Percentiles rank a stretch among this genome's conserved stretches.
These are phyloP conservation scores for Enteromius anoplus DNA, from an alignment of 2,797 vertebrate species.

Conservation along the genomic window DNA sequence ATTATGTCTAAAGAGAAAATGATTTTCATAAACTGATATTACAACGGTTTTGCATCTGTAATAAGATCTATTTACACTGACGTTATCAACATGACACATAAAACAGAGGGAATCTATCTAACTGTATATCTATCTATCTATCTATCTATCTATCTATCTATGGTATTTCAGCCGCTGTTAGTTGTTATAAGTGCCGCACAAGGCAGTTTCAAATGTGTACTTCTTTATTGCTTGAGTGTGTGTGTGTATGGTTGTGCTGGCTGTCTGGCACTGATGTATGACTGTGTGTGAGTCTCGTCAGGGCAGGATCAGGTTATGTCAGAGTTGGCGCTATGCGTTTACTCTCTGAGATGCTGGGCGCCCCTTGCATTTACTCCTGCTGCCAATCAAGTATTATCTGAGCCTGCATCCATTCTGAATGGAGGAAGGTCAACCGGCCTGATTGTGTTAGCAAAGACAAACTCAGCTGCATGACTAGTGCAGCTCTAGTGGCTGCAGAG, in stretches of 20 bases:
- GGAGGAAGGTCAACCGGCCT: constrained; percentile 73
- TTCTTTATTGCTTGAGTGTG: constrained; percentile 27
- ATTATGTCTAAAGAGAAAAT: constrained; percentile 66
- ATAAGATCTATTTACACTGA: neutral
- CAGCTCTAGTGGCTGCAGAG: constrained; percentile 7
- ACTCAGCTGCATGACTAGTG: constrained; percentile 39
- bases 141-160: neutral
- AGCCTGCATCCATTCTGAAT: constrained; percentile 67
- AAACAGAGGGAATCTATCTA: neutral
- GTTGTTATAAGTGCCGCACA: neutral
- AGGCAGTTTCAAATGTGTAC: neutral
- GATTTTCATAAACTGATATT: constrained; percentile 65
- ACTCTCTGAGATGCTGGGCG: constrained; percentile 70
- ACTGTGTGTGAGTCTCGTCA: constrained; percentile 74
- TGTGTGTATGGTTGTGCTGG: constrained; percentile 65
- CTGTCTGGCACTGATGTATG: constrained; percentile 84
- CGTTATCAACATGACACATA: neutral
- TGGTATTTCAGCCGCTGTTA: neutral
- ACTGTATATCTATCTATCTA: neutral
- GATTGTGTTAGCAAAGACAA: constrained; percentile 54
- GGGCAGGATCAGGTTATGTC: constrained; percentile 81
- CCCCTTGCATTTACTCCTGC: constrained; percentile 77
- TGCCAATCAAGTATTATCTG: constrained; percentile 73
- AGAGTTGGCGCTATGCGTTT: constrained; percentile 72
- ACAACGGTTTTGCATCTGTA: constrained; percentile 63